Conservation (phyloP, 2,888 invertebrate genomes). For the Pseudococcus jackbeardsleyi region DNA sequence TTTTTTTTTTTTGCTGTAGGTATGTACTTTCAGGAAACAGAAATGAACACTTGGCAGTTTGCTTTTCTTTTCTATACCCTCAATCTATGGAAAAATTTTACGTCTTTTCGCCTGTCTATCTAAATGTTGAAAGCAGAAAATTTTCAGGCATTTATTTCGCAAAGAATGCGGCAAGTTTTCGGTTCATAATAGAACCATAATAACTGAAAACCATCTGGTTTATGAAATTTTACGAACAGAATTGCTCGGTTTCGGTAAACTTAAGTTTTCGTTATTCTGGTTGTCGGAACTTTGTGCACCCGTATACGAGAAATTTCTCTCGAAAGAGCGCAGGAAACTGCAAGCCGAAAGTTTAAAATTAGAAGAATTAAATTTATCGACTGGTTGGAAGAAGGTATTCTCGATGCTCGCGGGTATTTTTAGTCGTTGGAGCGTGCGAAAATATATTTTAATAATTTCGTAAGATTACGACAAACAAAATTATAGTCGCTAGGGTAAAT, state of each 20-base stretch:
- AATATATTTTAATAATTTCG: constrained; percentile 53
- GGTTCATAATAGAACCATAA: constrained; percentile 8
- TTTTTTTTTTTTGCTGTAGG: too few relatives aligned
- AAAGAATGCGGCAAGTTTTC: constrained; percentile 7
- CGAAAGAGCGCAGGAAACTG: neutral
- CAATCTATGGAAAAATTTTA: too few relatives aligned
- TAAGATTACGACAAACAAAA: constrained; percentile 36
- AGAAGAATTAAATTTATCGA: constrained; percentile 51
- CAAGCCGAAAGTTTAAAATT: constrained; percentile 46
- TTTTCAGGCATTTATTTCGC: neutral
- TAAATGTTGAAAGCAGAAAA: neutral
- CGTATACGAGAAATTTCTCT: constrained; percentile 37
- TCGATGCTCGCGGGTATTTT: constrained; percentile 31
- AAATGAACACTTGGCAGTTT: too few relatives aligned
- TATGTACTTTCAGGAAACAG: too few relatives aligned
- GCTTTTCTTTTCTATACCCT: too few relatives aligned
- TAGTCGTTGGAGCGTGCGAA: constrained; percentile 31
- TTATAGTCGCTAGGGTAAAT: constrained; percentile 41
- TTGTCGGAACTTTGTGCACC: constrained; percentile 30
- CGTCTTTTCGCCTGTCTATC: neutral
- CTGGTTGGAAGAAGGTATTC: constrained; percentile 18
- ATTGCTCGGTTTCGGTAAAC: neutral
- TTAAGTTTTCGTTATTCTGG: constrained; percentile 32
- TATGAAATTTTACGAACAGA: constrained; percentile 22
- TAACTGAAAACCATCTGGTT: constrained; percentile 31